Percentiles rank a stretch among this genome's conserved stretches.
Conservation (phyloP, 2,113 vertebrate species). For the Cephalopterus ornatus region DNA sequence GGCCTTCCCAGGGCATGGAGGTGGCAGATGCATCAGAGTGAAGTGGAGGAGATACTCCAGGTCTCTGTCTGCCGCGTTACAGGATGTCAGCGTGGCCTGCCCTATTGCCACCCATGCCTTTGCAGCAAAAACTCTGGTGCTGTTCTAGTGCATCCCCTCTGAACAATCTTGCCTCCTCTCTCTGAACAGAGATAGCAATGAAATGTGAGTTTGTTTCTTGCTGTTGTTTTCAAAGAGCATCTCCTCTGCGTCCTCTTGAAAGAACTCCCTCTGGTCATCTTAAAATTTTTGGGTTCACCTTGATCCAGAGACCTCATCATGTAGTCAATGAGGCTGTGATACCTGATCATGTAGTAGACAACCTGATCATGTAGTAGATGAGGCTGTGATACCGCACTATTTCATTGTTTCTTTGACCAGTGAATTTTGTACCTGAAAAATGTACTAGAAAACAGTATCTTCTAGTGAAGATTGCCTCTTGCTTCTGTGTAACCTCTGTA, state of each 20-base stretch:
- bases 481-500: not conserved
- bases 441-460: not conserved
- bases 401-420: not conserved
- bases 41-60: slow-evolving; percentile 10
- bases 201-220: slow-evolving; percentile 36
- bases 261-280: not conserved
- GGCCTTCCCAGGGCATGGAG: slow-evolving; percentile 1
- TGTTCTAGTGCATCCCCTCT: not conserved
- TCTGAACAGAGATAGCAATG: slow-evolving; percentile 23
- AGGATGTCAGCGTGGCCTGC: slow-evolving; percentile 27
- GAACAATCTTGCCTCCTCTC: slow-evolving; percentile 1
- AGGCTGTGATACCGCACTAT: not conserved
- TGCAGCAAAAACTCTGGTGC: slow-evolving; percentile 21
- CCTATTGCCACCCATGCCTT: not conserved
- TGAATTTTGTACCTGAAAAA: not conserved
- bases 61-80: not conserved
- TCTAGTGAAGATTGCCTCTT: not conserved
- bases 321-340: not conserved
- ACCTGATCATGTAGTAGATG: not conserved
- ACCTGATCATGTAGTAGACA: no score
- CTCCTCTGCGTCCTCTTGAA: not conserved
- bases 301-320: not conserved
- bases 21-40: slow-evolving; percentile 21
- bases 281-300: not conserved
- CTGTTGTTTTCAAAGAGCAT: not conserved